Evolutionary conservation across 2,113 vertebrate species (phyloP), one percentile per base, ranked within the genome.

Genomic region (Xyrauchen texanus): DNA sequence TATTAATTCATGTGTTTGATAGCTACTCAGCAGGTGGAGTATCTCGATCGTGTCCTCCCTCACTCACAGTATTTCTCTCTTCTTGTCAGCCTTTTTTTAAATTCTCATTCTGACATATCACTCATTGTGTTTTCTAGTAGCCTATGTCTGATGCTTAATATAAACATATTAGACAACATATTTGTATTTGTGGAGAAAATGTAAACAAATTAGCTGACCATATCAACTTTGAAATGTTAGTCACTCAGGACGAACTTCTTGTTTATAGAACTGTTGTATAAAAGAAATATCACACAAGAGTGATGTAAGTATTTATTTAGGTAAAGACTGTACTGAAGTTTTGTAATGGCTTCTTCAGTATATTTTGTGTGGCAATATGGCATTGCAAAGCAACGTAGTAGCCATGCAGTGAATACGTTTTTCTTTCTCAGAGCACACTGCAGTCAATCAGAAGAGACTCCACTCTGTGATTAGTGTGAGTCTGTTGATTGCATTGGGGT

Each of bases 361-460:
- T 51, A 68, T 49, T 68, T 53, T 68, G 67, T 52, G 67, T 34
- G 47, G 67, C 16, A 68, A 68, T 13, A 67, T 67, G 3, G 65
- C 46, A 34, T 1, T 3, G 3, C 21, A 34, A 34, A 34, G 21
- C 21, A 34, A 34, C 1, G 21, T 3, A 34, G 21, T 34, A 68
- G 47, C 6, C 1, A 5, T 21, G 46, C 46, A 68, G 3, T 16
- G 16, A 52, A 68, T 12, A 21, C 11, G 15, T 8, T 52, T 47
- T 10, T 51, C 9, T 68, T 52, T 68, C 47, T 68, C 15, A 52
- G 15, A 52, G 47, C 15, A 51, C 12, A 10, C 15, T 11, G 10
- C 47, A 68, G 67, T 47, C 67, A 53, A 52, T 53, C 67, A 68
- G 49, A 51, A 6, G 8, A 3, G 65, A 68, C 9, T 51, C 15